Base-by-base conservation (phyloP, 2,888 invertebrate genomes). In the Leucophenga maculata region DNA sequence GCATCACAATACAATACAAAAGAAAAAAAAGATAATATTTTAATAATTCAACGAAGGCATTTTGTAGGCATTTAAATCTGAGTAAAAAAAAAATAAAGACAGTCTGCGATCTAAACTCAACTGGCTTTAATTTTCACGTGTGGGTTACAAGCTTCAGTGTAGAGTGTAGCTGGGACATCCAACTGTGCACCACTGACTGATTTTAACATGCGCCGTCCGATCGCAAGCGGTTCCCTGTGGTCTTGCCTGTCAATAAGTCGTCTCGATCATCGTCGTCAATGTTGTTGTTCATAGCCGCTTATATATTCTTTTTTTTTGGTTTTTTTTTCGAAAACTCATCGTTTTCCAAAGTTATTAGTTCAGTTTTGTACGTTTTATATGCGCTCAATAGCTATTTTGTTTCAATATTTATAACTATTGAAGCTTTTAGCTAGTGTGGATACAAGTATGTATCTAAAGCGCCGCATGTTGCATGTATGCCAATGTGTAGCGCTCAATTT, bases 281-380 rank as follows among this genome's bases (percentile, higher is more conserved):
- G 52, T 65, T 72, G 65, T 48, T 64, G 22, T 48, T 48, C 18
- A 22, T 60, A 60, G 8, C 48, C n/a, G n/a, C n/a, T n/a, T n/a
- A n/a, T n/a, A n/a, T n/a, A n/a, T n/a, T n/a, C n/a, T n/a, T n/a
- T n/a, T n/a, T n/a, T n/a, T n/a, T n/a, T n/a, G n/a, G n/a, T 14
- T 26, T 65, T 22, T n/a, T 74, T 79, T 79, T 81, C 80, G 77
- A 60, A 82, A 82, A 80, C 80, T 80, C 80, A 82, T 80, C 80
- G 80, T 82, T 82, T 80, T 78, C 73, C 74, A 77, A 73, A 72
- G 77, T 74, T 80, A 78, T 80, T 78, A 80, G 78, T 76, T 72
- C 72, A 75, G 66, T 75, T 74, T 50, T 16, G 65, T 22, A 13
- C 31, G 22, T 6, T 22, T n/a, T n/a, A n/a, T n/a, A 0, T 20